Percentiles rank a stretch among this genome's conserved stretches.
phyloP scores from a whole-genome alignment of 1,140 invertebrate genomes.

The Leptestheria dahalacensis region DNA sequence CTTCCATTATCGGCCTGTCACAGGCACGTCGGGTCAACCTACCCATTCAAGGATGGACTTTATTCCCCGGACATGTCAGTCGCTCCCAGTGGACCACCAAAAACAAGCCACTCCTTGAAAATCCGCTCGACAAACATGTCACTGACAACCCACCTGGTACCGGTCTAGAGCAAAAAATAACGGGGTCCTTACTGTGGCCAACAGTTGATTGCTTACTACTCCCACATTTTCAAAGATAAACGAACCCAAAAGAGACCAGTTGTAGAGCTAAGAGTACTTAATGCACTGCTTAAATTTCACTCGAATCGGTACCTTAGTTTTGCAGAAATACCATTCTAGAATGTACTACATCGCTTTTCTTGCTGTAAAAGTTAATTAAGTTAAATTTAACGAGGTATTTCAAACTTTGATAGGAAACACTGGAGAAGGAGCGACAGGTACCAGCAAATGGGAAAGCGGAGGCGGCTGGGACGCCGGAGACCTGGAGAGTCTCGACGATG shows the following conservation, averaged over 20 bases:
- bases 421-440: conserved; percentile 5
- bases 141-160: background rate
- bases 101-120: background rate
- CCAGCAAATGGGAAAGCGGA: conserved; percentile 7
- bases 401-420: conserved; percentile 1
- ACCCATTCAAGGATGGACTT: conserved; percentile 6
- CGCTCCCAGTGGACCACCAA: background rate
- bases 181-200: too few species aligned
- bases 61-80: conserved; percentile 2
- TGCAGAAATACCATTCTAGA: too few species aligned
- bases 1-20: conserved; percentile 6
- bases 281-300: too few species aligned
- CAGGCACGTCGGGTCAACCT: conserved; percentile 10
- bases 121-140: background rate
- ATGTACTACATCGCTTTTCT: too few species aligned
- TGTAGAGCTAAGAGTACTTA: too few species aligned
- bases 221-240: too few species aligned
- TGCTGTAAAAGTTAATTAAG: background rate
- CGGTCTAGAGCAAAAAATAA: too few species aligned
- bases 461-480: conserved; percentile 7
- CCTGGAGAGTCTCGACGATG: background rate
- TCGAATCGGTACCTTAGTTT: too few species aligned
- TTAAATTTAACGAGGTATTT: background rate
- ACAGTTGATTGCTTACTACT: too few species aligned
- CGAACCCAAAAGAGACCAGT: too few species aligned